phyloP scores from a whole-genome alignment of 2,888 invertebrate genomes.

The Napeogenes inachia region DNA sequence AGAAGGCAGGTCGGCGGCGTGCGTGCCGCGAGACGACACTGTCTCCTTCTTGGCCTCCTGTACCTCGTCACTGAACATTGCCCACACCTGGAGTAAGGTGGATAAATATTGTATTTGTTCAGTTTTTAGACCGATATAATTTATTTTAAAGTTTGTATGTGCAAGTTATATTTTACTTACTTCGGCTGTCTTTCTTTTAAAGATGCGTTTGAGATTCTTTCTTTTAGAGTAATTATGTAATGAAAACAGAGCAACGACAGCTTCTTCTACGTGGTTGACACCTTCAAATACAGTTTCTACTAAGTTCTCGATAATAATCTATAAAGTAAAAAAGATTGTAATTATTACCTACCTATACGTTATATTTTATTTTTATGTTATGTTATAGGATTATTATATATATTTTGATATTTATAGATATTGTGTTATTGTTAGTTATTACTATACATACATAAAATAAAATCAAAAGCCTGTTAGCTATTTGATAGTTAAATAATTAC shows the following conservation, averaged over 20 bases:
- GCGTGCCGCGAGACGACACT: conserved; percentile 76
- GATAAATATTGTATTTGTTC: no score
- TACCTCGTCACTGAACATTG: conserved; percentile 86
- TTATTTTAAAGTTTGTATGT: no score
- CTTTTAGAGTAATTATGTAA: conserved; percentile 87
- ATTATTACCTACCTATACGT: neutral
- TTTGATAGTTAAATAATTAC: no score
- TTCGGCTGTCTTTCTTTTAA: conserved; percentile 81
- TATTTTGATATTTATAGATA: no score
- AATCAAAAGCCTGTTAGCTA: no score
- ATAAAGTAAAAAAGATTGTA: conserved; percentile 27
- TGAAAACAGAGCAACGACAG: conserved; percentile 85
- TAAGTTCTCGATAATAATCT: conserved; percentile 90
- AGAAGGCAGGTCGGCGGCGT: conserved; percentile 82
- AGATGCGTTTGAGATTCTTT: conserved; percentile 82
- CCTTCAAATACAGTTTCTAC: conserved; percentile 87
- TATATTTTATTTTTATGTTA: conserved; percentile 9
- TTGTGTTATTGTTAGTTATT: no score
- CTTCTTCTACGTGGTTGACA: conserved; percentile 88
- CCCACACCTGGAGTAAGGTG: conserved; percentile 77
- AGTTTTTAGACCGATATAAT: no score
- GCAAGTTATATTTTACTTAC: conserved; percentile 49
- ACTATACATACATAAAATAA: no score
- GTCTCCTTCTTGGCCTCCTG: conserved; percentile 84
- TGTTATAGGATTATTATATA: conserved; percentile 30